Percentiles rank a stretch among this genome's conserved stretches.
Evolutionary conservation across 2,888 invertebrate species (phyloP).

Genomic region (Notodonta dromedarius): DNA sequence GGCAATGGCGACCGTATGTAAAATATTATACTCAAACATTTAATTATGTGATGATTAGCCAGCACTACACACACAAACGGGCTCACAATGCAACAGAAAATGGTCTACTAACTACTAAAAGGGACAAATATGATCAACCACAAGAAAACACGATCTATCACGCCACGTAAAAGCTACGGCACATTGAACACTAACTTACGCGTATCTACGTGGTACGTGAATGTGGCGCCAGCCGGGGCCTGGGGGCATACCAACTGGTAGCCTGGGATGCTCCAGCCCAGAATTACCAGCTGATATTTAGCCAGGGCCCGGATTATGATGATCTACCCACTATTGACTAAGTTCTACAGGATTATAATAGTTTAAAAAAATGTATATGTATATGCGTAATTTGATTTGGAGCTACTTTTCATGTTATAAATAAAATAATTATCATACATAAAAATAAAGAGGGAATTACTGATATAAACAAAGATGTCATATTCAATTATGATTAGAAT

Average conservation of each 20-base stretch:
- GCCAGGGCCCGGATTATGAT: constrained; percentile 53
- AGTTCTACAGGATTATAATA: constrained; percentile 13
- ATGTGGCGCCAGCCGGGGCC: constrained; percentile 44
- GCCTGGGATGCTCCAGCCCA: constrained; percentile 92
- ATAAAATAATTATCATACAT: too few species aligned
- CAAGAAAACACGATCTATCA: background rate
- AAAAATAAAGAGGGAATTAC: too few species aligned
- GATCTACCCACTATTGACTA: constrained; percentile 24
- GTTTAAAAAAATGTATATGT: background rate
- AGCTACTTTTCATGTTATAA: background rate
- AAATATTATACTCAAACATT: too few species aligned
- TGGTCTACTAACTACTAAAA: background rate
- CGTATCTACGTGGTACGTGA: constrained; percentile 52
- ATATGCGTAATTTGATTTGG: constrained; percentile 16
- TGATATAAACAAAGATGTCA: too few species aligned
- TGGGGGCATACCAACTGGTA: constrained; percentile 93
- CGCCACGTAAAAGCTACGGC: constrained; percentile 26
- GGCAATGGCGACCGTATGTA: too few species aligned
- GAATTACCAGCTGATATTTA: constrained; percentile 99
- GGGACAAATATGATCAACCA: background rate
- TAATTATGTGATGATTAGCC: background rate
- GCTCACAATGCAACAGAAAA: background rate
- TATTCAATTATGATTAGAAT: too few species aligned
- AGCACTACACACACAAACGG: background rate
- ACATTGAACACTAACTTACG: constrained; percentile 63